phyloP scores from a whole-genome alignment of 2,113 vertebrate species.

The Colinus virginianus region DNA sequence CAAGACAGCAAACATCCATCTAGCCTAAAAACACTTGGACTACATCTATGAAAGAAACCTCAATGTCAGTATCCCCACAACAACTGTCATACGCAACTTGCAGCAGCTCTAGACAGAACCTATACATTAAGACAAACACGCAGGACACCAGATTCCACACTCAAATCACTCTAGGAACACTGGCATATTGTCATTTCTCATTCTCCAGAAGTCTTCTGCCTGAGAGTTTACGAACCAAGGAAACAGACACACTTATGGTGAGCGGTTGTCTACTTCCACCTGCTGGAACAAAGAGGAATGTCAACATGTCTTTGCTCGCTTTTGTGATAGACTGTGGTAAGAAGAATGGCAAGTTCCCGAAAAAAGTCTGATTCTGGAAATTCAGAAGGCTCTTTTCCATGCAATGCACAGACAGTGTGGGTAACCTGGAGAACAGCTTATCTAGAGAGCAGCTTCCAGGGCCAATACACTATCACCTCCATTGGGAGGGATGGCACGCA shows the following conservation, averaged over 20 bases:
- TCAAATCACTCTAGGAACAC: neutral
- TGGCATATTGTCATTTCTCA: neutral
- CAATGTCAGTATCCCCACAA: neutral
- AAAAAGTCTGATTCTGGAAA: neutral
- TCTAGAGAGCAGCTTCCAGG: neutral
- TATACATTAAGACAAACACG: neutral
- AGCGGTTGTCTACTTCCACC: conserved; percentile 4
- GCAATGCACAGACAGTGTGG: neutral
- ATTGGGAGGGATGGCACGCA: neutral
- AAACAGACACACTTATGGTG: neutral
- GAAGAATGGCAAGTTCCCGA: neutral
- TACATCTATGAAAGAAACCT: neutral
- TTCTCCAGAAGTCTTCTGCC: neutral
- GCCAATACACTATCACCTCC: neutral
- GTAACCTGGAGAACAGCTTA: neutral
- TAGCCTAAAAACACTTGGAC: neutral
- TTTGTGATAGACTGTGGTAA: neutral
- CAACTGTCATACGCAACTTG: neutral
- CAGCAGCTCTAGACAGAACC: neutral
- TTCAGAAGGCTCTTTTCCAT: neutral
- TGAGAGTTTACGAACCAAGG: neutral
- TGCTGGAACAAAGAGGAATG: conserved; percentile 22
- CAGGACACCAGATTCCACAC: neutral
- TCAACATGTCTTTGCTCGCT: fast-evolving
- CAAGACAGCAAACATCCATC: neutral